Percentiles rank a stretch among this genome's conserved stretches.
Evolutionary conservation across 1,140 invertebrate species (phyloP).

Genomic region (Neomicropteryx cornuta): DNA sequence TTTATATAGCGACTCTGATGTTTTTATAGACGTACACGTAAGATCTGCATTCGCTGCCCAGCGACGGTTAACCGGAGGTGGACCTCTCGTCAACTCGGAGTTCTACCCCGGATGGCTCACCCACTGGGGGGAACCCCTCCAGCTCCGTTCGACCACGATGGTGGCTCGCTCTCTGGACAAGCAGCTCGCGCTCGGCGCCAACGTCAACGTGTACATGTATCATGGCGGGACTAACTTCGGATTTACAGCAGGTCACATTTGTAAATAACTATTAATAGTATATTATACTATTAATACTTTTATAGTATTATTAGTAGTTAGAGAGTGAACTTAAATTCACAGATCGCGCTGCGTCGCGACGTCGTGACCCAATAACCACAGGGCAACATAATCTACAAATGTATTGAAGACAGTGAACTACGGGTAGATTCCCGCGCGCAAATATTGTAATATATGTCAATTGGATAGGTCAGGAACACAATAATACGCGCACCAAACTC

Average conservation of each 20-base stretch:
- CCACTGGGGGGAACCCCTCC: conserved; percentile 66
- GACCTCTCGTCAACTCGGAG: conserved; percentile 80
- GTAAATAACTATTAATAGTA: not conserved
- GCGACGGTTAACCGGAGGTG: conserved; percentile 43
- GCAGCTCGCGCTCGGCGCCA: conserved; percentile 55
- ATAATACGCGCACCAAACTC: no score
- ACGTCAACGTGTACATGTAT: conserved; percentile 72
- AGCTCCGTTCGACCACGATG: conserved; percentile 34
- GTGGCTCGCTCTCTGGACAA: conserved; percentile 50
- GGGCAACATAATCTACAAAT: no score
- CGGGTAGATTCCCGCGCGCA: no score
- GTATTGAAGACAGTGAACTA: no score
- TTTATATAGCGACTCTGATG: conserved; percentile 8
- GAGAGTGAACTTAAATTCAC: no score
- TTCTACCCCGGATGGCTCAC: conserved; percentile 86
- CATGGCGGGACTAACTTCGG: conserved; percentile 68
- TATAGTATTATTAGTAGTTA: not conserved
- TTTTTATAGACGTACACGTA: conserved; percentile 22
- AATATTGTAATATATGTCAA: no score
- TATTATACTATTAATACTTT: not conserved
- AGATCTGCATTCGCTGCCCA: conserved; percentile 24
- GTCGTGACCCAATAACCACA: no score
- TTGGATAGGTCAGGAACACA: no score
- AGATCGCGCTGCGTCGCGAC: no score
- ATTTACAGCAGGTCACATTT: conserved; percentile 47